Conservation (phyloP, 2,113 vertebrate species). For the Eublepharis macularius region DNA sequence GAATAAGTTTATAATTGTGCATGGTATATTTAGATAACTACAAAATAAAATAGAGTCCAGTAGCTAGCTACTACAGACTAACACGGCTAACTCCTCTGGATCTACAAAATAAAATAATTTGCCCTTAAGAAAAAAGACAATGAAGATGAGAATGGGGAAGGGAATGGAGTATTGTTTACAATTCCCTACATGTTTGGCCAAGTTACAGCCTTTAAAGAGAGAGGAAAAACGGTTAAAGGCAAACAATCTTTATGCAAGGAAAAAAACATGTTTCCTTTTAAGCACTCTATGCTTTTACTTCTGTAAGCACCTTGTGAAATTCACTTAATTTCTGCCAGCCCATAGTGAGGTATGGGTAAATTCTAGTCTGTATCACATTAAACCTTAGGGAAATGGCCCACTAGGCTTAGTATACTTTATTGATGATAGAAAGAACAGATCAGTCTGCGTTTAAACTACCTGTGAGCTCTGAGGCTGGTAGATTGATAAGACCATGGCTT, state of each 20-base stretch:
- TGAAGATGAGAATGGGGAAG: not conserved
- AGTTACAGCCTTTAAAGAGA: not conserved
- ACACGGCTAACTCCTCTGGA: too few relatives aligned
- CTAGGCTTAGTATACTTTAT: not conserved
- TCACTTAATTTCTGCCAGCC: not conserved
- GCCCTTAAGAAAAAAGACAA: not conserved
- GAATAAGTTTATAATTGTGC: too few relatives aligned
- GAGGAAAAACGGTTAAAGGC: not conserved
- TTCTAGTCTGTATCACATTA: not conserved
- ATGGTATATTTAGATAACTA: too few relatives aligned
- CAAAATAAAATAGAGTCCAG: too few relatives aligned
- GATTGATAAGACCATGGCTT: conserved; percentile 11
- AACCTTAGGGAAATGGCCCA: not conserved
- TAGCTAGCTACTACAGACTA: too few relatives aligned
- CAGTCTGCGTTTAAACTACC: conserved; percentile 14
- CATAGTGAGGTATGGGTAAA: not conserved
- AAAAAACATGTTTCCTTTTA: not conserved
- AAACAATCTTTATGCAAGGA: not conserved
- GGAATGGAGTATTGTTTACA: not conserved
- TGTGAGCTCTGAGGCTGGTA: not conserved
- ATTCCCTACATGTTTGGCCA: not conserved
- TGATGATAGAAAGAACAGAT: not conserved
- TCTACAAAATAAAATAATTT: too few relatives aligned
- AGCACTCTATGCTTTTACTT: not conserved
- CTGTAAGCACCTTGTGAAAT: not conserved